Base-by-base conservation (phyloP, 2,113 vertebrate genomes). In the Cyanoramphus novaezelandiae region DNA sequence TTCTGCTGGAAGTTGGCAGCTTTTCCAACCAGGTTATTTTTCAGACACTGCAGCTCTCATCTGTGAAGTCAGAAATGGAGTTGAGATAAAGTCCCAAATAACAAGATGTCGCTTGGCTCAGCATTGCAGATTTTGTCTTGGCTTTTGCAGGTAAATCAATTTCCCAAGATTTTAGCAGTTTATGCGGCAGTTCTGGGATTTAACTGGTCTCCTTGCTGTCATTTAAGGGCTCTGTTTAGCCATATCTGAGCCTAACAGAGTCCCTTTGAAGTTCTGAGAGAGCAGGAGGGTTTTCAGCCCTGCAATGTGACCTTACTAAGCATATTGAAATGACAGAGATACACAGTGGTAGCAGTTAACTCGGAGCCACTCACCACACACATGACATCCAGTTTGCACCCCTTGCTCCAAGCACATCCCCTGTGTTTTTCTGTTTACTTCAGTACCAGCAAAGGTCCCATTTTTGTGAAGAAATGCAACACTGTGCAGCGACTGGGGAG, bases 401-500 rank as follows among this genome's bases (percentile, higher is more conserved):
- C 9, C 23, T 59, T 33, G 33, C 59, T 33, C 6, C 0, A 1
- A 12, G 6, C 46, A 55, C 57, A 76, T 75, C 43, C 39, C 20
- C 18, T 41, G 7, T 1, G 2, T 80, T 93, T 68, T 55, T 68
- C 75, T 39, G 27, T 77, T 92, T 68, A 63, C 31, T 75, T 20
- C 62, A 60, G 39, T 50, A 85, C 35, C 47, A 90, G 82, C 15
- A 83, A 93, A 81, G 20, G 29, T 50, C 49, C 60, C 77, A 15
- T 81, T 90, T 92, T 72, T 41, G 17, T 33, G 31, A 93, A 86
- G 76, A 87, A 96, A 82, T 18, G 13, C 79, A 82, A 49, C 55
- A 19, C 28, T 93, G 24, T 43, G 17, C 43, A 68, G 41, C 67
- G 43, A 28, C 59, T 83, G 44, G 10, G 64, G 37, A 94, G 25